These are phyloP conservation scores for Engraulis encrasicolus DNA, from an alignment of 2,113 vertebrate genomes.

Conservation along the genomic window DNA sequence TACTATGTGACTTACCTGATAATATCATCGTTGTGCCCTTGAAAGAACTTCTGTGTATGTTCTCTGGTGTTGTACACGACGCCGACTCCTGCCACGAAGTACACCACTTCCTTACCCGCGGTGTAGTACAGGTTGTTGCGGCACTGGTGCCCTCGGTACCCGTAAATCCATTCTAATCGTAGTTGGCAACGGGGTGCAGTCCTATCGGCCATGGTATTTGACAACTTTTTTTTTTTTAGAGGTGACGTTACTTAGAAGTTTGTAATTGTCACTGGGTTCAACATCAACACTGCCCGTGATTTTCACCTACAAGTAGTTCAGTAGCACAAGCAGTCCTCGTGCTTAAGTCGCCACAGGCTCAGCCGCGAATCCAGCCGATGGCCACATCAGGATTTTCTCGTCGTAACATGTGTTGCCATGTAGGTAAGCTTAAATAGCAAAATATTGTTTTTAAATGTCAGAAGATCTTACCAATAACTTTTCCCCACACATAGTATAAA, in stretches of 20 bases:
- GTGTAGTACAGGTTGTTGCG: constrained; percentile 99
- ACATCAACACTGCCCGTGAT: constrained; percentile 1
- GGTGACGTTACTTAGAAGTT: neutral
- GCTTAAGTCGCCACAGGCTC: neutral
- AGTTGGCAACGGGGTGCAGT: constrained; percentile 93
- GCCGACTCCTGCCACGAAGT: constrained; percentile 97
- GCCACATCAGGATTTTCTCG: constrained; percentile 15
- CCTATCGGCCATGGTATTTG: constrained; percentile 86
- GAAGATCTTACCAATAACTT: neutral
- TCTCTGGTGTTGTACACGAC: constrained; percentile 97
- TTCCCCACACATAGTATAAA: neutral
- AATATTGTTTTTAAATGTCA: neutral
- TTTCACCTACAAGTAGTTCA: neutral
- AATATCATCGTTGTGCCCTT: constrained; percentile 98
- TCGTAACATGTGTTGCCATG: neutral
- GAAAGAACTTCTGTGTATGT: constrained; percentile 97
- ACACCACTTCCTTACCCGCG: constrained; percentile 92
- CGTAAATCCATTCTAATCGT: constrained; percentile 96
- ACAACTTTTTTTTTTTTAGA: neutral
- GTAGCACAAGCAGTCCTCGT: neutral
- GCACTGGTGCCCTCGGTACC: constrained; percentile 96
- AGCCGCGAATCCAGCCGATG: constrained; percentile 2
- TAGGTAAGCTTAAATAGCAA: neutral
- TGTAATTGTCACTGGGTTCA: neutral
- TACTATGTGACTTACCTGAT: constrained; percentile 84